A percentile compares a stretch with the other conserved stretches of the same genome.
phyloP scores from a whole-genome alignment of 2,113 vertebrate genomes.

The Malurus alboscapulatus region DNA sequence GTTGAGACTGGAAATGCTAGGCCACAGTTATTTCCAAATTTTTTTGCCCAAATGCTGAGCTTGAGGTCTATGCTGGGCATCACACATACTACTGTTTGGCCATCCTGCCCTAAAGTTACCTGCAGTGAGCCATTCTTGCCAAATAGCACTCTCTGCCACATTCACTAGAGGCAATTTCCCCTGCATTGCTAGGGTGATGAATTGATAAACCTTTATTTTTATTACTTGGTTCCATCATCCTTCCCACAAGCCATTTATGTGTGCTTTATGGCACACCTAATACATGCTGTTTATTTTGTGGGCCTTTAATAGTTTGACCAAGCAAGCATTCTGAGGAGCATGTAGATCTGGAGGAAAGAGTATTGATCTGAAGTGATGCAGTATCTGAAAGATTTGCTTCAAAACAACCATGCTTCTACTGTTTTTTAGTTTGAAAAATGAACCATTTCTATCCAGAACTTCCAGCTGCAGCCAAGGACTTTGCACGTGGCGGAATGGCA shows the following conservation, averaged over 20 bases:
- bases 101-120: neutral
- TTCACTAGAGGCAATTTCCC: neutral
- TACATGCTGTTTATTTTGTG: neutral
- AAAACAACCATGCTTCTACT: neutral
- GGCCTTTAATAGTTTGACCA: neutral
- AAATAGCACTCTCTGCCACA: rapidly evolving
- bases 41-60: neutral
- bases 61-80: neutral
- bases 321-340: neutral
- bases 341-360: neutral
- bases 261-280: neutral
- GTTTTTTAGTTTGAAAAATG: neutral
- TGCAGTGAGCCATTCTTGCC: neutral
- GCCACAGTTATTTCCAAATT: neutral
- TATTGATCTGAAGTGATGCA: neutral
- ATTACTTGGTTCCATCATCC: neutral
- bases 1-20: neutral
- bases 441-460: neutral
- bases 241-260: neutral
- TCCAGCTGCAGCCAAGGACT: neutral
- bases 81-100: rapidly evolving
- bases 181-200: rapidly evolving
- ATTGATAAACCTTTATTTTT: neutral
- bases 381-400: neutral
- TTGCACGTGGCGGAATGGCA: neutral